Percentiles rank a stretch among this genome's conserved stretches.
Conservation (phyloP, 1,140 invertebrate genomes). For the Anagrus nilaparvatae region DNA sequence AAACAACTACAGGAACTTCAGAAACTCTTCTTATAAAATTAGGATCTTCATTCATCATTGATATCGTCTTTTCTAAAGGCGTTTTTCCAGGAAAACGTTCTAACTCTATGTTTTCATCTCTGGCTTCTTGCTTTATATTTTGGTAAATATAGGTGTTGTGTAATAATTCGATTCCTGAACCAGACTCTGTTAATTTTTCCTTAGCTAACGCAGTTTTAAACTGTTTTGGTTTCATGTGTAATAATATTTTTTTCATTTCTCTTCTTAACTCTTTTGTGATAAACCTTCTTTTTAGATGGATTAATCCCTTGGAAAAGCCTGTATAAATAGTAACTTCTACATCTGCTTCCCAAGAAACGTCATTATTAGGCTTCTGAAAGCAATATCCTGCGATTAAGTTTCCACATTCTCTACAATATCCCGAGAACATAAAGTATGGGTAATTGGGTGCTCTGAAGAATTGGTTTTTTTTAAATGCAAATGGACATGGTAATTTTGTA, state of each 20-base stretch:
- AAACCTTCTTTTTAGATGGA: neutral
- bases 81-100: no score
- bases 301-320: conserved; percentile 5
- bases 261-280: neutral
- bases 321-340: neutral
- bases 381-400: conserved; percentile 2
- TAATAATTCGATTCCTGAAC: no score
- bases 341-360: no score
- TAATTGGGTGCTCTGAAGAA: neutral
- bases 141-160: no score
- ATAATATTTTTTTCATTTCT: conserved; percentile 1
- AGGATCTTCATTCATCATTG: no score
- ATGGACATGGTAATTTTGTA: conserved; percentile 10
- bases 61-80: no score
- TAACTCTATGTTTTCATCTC: no score
- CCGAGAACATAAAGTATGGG: neutral
- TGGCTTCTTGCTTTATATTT: no score
- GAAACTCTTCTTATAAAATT: no score
- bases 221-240: neutral
- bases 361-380: conserved; percentile 3
- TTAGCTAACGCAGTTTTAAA: conserved; percentile 1
- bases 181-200: no score
- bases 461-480: conserved; percentile 4
- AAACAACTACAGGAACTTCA: conserved; percentile 12
- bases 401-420: conserved; percentile 10